phyloP scores from a whole-genome alignment of 2,888 invertebrate genomes.

The Tillus elongatus region DNA sequence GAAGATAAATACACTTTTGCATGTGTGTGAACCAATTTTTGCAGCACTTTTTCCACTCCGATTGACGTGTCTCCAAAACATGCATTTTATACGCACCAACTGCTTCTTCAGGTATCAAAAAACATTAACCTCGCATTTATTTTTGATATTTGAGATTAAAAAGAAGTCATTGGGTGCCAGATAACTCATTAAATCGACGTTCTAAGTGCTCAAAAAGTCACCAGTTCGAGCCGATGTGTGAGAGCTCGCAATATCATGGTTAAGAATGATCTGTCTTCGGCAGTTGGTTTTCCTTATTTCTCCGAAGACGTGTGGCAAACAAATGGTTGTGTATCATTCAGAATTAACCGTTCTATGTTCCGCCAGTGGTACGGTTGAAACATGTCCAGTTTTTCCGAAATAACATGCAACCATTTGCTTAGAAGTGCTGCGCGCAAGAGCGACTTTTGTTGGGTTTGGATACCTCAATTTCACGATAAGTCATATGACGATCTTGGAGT shows the following conservation, averaged over 20 bases:
- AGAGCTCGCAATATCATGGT: neutral
- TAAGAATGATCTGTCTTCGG: conserved; percentile 1
- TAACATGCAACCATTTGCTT: conserved; percentile 9
- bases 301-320: neutral
- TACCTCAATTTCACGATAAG: neutral
- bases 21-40: no score
- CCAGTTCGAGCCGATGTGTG: no score
- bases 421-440: neutral
- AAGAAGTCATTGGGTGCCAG: no score
- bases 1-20: no score
- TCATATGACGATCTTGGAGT: neutral
- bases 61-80: no score
- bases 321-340: conserved; percentile 18
- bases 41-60: no score
- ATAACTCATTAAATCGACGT: no score
- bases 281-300: conserved; percentile 8
- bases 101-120: no score
- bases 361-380: conserved; percentile 14
- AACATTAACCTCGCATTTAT: no score
- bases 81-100: no score
- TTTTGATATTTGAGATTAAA: no score
- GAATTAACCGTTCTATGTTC: conserved; percentile 11
- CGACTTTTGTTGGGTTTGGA: conserved; percentile 5
- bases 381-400: conserved; percentile 19
- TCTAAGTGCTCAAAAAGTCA: no score